Evolutionary conservation across 2,888 invertebrate genomes (phyloP).

Genomic region (Plemyria rubiginata): DNA sequence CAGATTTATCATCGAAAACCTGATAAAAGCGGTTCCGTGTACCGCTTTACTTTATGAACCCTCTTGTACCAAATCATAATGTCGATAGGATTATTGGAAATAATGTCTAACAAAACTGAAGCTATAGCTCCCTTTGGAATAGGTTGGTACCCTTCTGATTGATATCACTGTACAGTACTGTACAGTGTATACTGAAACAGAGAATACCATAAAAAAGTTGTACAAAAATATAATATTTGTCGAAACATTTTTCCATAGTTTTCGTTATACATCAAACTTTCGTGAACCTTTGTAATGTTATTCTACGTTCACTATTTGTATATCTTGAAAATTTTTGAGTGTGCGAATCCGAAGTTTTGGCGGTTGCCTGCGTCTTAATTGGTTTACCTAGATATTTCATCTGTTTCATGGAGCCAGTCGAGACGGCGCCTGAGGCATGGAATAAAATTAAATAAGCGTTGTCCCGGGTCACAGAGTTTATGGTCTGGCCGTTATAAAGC

Average conservation of each 20-base stretch:
- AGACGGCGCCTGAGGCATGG: constrained; percentile 15
- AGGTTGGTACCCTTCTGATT: neutral
- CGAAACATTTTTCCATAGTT: no score
- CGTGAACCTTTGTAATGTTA: no score
- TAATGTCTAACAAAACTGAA: constrained; percentile 14
- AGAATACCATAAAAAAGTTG: no score
- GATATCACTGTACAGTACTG: neutral
- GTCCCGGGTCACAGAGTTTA: constrained; percentile 17
- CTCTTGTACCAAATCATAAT: constrained; percentile 16
- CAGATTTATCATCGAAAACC: constrained; percentile 42
- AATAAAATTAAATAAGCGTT: constrained; percentile 10
- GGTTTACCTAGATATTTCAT: neutral
- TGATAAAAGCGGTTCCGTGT: constrained; percentile 55
- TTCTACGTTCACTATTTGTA: no score
- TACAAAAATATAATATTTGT: no score
- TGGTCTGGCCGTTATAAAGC: constrained; percentile 28
- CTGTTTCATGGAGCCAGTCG: constrained; percentile 15
- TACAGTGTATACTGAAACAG: no score
- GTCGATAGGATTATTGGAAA: constrained; percentile 6
- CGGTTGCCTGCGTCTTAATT: neutral
- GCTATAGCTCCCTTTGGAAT: constrained; percentile 12
- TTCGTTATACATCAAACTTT: no score
- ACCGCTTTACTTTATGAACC: constrained; percentile 44
- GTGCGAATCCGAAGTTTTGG: no score
- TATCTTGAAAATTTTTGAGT: no score